phyloP scores from a whole-genome alignment of 1,140 invertebrate species.

The Tetramorium alpestre region DNA sequence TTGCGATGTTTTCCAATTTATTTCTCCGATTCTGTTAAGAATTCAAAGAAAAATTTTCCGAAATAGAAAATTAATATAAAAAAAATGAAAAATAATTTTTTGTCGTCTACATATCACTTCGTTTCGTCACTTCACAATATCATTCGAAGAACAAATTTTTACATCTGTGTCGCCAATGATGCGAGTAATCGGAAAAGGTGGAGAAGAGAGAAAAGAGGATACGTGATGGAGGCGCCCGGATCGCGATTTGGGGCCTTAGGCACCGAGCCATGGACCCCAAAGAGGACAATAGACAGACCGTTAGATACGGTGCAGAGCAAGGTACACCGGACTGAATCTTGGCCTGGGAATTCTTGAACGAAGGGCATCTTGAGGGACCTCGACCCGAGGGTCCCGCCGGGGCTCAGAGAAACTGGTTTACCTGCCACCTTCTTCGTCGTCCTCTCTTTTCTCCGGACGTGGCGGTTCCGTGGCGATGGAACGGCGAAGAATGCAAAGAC shows the following conservation, averaged over 20 bases:
- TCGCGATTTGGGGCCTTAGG: slow-evolving; percentile 57
- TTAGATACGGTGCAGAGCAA: slow-evolving; percentile 62
- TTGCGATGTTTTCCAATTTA: neutral
- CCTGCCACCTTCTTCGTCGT: slow-evolving; percentile 67
- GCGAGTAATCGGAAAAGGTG: slow-evolving; percentile 16
- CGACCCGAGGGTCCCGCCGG: slow-evolving; percentile 48
- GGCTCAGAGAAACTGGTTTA: slow-evolving; percentile 71
- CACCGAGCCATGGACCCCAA: neutral
- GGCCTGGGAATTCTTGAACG: slow-evolving; percentile 67
- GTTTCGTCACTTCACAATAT: neutral
- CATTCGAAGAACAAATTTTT: neutral
- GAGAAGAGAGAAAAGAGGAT: neutral
- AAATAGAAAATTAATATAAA: neutral
- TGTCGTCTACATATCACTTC: neutral
- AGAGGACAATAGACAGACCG: slow-evolving; percentile 69
- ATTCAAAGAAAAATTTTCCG: neutral
- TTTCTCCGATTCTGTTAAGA: neutral
- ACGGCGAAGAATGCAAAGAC: slow-evolving; percentile 59
- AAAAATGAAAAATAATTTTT: neutral
- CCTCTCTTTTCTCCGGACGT: slow-evolving; percentile 59
- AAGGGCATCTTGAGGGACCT: slow-evolving; percentile 62
- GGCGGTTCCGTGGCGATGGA: slow-evolving; percentile 43
- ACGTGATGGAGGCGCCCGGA: slow-evolving; percentile 26
- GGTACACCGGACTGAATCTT: slow-evolving; percentile 54
- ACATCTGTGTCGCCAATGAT: slow-evolving; percentile 8